Evolutionary conservation across 2,797 vertebrate genomes (phyloP).

Genomic region (Pelochelys cantorii): DNA sequence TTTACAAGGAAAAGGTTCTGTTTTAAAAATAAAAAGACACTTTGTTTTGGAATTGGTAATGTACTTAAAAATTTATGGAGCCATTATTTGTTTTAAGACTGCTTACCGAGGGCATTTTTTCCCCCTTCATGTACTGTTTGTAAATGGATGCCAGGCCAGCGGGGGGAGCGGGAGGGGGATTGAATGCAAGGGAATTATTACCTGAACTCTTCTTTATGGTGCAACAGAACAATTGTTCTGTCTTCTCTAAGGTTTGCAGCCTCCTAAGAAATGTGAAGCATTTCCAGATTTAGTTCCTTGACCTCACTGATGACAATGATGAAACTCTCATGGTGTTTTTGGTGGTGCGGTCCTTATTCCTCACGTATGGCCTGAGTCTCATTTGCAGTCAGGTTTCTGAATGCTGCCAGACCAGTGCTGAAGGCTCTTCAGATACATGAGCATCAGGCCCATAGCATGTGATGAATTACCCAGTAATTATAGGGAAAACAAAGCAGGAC

Average conservation of each 20-base stretch:
- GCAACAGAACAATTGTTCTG: neutral
- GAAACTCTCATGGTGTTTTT: neutral
- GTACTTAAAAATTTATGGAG: conserved; percentile 35
- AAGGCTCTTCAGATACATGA: neutral
- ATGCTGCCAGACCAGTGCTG: neutral
- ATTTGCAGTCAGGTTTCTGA: neutral
- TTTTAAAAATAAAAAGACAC: conserved; percentile 34
- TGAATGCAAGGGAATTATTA: conserved; percentile 1
- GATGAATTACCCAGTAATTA: neutral
- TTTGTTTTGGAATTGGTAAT: conserved; percentile 53
- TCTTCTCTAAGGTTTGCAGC: neutral
- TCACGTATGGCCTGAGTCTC: neutral
- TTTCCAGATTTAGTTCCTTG: neutral
- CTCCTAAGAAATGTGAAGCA: neutral
- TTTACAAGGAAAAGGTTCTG: conserved; percentile 4
- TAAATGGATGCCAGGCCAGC: conserved; percentile 58
- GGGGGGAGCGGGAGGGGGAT: neutral
- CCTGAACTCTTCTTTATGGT: too few species aligned
- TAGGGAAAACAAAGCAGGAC: neutral
- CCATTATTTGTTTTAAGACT: neutral
- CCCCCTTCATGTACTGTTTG: conserved; percentile 46
- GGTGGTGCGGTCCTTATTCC: neutral
- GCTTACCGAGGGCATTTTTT: conserved; percentile 17
- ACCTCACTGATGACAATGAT: neutral
- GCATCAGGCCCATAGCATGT: neutral